Conservation (phyloP, 2,888 invertebrate species). For the Rhogogaster chlorosoma region DNA sequence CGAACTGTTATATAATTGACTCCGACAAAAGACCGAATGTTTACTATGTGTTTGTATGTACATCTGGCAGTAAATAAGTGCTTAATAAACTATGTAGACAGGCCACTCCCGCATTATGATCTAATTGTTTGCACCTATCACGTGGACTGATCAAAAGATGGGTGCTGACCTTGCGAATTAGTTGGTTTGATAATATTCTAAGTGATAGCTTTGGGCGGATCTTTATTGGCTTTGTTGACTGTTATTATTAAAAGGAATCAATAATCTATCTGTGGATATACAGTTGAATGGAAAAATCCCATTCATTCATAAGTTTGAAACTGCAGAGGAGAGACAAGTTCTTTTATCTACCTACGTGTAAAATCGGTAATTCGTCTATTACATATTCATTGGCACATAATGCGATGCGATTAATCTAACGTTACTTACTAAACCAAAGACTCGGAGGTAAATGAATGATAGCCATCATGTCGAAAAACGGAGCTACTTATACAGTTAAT, state of each 20-base stretch:
- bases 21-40: background rate
- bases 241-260: background rate
- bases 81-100: background rate
- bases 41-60: slow-evolving; percentile 13
- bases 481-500: background rate
- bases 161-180: slow-evolving; percentile 22
- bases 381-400: background rate
- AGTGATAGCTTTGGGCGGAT: background rate
- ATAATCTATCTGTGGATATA: background rate
- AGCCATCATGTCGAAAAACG: background rate
- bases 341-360: background rate
- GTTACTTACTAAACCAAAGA: background rate
- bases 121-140: slow-evolving; percentile 36
- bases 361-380: background rate
- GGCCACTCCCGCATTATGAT: slow-evolving; percentile 34
- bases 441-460: background rate
- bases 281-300: background rate
- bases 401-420: background rate
- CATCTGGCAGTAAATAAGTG: background rate
- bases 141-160: background rate
- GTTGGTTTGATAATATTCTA: background rate
- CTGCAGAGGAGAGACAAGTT: background rate
- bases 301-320: background rate
- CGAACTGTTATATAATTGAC: background rate
- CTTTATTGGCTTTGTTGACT: background rate